Percentiles rank a stretch among this genome's conserved stretches.
These are phyloP conservation scores for Ichneumoninae sp. DNA, from an alignment of 2,888 invertebrate genomes.

Conservation along the genomic window DNA sequence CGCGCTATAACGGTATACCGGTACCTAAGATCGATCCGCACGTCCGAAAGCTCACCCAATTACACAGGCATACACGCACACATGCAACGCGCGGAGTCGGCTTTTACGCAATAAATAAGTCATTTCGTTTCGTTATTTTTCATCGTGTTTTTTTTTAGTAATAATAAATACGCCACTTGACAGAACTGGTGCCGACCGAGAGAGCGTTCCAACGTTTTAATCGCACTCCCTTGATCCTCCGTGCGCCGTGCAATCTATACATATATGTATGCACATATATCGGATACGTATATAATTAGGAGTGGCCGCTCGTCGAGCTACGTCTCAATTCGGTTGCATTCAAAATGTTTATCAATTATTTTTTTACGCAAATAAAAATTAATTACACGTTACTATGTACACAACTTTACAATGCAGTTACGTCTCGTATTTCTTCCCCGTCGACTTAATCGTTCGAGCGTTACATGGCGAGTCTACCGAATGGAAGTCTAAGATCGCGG, in stretches of 20 bases:
- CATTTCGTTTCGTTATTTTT: conserved; percentile 42
- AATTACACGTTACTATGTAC: conserved; percentile 62
- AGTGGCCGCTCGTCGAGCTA: conserved; percentile 50
- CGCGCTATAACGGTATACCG: conserved; percentile 35
- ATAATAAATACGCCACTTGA: conserved; percentile 61
- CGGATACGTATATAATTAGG: conserved; percentile 37
- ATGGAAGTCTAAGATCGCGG: conserved; percentile 31
- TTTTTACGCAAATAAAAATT: conserved; percentile 29
- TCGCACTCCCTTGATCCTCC: conserved; percentile 32
- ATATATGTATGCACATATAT: conserved; percentile 13
- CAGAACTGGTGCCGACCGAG: conserved; percentile 49
- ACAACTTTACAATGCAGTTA: conserved; percentile 57
- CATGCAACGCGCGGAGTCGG: conserved; percentile 52
- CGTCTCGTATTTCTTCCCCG: conserved; percentile 37
- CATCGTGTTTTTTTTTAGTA: background rate
- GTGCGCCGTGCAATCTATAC: conserved; percentile 38
- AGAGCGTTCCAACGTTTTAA: conserved; percentile 37
- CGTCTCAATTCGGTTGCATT: conserved; percentile 9
- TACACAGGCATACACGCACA: conserved; percentile 60
- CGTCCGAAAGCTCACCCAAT: conserved; percentile 55
- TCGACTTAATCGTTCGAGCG: conserved; percentile 2
- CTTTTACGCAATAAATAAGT: conserved; percentile 67
- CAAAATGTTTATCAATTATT: conserved; percentile 17
- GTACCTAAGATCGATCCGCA: conserved; percentile 65
- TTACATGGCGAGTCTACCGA: conserved; percentile 71